Evolutionary conservation across 1,140 invertebrate species (phyloP).

Genomic region (Monomorium pharaonis): DNA sequence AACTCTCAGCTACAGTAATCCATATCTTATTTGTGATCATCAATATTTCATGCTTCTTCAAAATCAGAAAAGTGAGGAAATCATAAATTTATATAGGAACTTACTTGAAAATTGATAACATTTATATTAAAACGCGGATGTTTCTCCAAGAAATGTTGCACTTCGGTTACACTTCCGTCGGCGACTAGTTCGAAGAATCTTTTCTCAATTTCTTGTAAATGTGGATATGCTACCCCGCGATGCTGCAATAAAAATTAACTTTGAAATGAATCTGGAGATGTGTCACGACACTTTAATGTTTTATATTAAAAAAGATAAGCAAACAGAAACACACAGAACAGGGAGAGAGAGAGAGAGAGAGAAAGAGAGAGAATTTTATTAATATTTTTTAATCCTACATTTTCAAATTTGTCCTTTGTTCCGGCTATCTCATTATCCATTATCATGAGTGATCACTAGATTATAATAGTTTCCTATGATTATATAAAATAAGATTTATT

Average conservation of each 20-base stretch:
- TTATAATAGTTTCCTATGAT: not conserved
- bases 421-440: not conserved
- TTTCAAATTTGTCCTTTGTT: not conserved
- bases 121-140: constrained; percentile 85
- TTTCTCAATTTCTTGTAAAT: constrained; percentile 83
- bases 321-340: not conserved
- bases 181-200: constrained; percentile 84
- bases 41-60: not conserved
- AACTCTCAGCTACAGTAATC: not conserved
- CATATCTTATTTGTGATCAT: not conserved
- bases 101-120: constrained; percentile 85
- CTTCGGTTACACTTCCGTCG: constrained; percentile 77
- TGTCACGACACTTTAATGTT: not conserved
- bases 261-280: not conserved
- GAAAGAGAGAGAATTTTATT: not conserved
- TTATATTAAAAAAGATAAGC: not conserved
- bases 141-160: constrained; percentile 78
- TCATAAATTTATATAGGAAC: not conserved
- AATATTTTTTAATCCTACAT: constrained; percentile 47
- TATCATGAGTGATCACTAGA: constrained; percentile 28
- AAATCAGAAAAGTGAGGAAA: no score
- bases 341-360: not conserved
- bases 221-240: constrained; percentile 81
- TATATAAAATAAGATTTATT: not conserved
- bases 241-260: constrained; percentile 45